A percentile compares a stretch with the other conserved stretches of the same genome.
Evolutionary conservation across 2,113 vertebrate species (phyloP).

Genomic region (Promerops cafer): DNA sequence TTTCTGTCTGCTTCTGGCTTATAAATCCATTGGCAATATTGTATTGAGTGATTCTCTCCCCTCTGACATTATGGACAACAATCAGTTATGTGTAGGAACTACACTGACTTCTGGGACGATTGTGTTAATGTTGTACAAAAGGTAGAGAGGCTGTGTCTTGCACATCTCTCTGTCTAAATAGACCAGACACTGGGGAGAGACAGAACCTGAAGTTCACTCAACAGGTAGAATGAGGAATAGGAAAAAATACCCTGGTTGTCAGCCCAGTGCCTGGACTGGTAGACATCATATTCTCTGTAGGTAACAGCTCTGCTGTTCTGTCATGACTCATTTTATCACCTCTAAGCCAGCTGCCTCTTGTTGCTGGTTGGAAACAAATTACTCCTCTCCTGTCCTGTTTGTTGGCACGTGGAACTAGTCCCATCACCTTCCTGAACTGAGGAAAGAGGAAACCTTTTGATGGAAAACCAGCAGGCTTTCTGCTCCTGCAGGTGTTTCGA

Average conservation of each 20-base stretch:
- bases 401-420: background rate
- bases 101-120: background rate
- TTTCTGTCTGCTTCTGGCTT: background rate
- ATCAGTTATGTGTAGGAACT: background rate
- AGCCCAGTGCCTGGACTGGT: background rate
- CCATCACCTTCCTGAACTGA: background rate
- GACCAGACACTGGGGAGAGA: background rate
- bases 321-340: background rate
- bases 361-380: background rate
- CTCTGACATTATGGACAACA: background rate
- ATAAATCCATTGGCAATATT: background rate
- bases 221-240: background rate
- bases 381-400: background rate
- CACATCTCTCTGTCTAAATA: background rate
- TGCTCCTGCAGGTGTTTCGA: background rate
- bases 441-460: background rate
- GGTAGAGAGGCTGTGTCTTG: background rate
- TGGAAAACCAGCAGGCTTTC: background rate
- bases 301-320: background rate
- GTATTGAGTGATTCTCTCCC: background rate
- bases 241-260: background rate
- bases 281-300: background rate
- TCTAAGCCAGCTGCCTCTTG: background rate
- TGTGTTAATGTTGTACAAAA: background rate
- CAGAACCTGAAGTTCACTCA: accelerated